Base-by-base conservation (phyloP, 1,140 invertebrate species). In the Drosophila insularis region DNA sequence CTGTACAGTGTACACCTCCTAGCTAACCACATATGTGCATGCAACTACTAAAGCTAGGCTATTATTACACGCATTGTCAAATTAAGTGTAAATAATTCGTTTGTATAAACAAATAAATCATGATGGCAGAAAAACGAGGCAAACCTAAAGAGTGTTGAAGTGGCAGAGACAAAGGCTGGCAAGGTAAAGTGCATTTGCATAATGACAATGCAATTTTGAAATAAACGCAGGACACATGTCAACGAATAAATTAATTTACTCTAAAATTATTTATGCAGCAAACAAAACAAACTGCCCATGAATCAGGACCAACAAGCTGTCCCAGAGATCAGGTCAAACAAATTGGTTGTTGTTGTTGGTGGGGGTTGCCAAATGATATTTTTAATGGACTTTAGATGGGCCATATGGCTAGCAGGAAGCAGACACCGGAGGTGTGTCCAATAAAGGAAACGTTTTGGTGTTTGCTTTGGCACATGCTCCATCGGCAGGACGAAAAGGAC, bases 211-310 rank as follows among this genome's bases (percentile, higher is more conserved):
- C 82, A 86, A 87, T 86, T 50, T 86, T 87, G 75, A 76, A 86
- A 87, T 76, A 87, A 86, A 86, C 82, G 75, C 72, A 73, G 81
- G 84, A 87, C 84, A 87, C 84, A 87, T 87, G 84, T 87, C 84
- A 84, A 78, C 84, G 84, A 87, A 87, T 87, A 87, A 87, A 87
- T 87, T 87, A 87, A 87, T 89, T 89, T 89, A 84, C 84, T 80
- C 84, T 69, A 78, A 80, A 68, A 70, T 87, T 87, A 89, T 87
- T 87, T 87, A 89, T 87, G 84, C 84, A 84, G 72, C 80, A 81
- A 86, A 86, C 82, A 81, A 65, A 71, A 66, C 31, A 10, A 35
- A 54, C 63, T 37, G 21, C 40, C 32, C 60, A 17, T 59, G 63
- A 39, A 67, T 73, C 68, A 70, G 53, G 10, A 39, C 43, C 27